These are phyloP conservation scores for Linurgus olivaceus DNA, from an alignment of 2,797 vertebrate species.

Conservation along the genomic window DNA sequence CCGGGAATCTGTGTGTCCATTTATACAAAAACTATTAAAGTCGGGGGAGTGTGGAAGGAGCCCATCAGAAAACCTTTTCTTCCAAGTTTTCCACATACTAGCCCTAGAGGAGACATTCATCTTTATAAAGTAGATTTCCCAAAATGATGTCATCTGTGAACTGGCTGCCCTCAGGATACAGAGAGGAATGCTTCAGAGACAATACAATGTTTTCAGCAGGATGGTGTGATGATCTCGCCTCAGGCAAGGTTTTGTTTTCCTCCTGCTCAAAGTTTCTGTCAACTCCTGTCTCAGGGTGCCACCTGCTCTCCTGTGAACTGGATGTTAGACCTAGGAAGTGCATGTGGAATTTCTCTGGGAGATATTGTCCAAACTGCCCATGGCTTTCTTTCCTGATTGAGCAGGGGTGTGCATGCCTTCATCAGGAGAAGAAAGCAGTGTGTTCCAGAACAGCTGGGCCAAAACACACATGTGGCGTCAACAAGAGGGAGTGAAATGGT, in stretches of 20 bases:
- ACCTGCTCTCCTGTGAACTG: background rate
- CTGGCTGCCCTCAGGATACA: background rate
- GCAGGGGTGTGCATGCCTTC: background rate
- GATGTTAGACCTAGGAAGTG: background rate
- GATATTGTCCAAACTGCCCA: background rate
- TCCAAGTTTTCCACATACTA: background rate
- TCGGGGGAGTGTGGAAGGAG: background rate
- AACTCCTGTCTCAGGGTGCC: background rate
- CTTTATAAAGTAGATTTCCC: background rate
- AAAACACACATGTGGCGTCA: accelerated
- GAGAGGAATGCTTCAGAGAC: background rate
- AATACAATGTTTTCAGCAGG: background rate
- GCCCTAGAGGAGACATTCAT: background rate
- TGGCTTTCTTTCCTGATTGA: background rate
- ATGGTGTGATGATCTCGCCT: background rate
- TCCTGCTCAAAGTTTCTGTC: background rate
- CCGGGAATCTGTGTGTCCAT: background rate
- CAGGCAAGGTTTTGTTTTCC: background rate
- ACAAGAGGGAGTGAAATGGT: background rate
- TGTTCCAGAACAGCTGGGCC: background rate
- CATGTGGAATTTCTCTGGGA: background rate
- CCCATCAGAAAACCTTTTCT: background rate
- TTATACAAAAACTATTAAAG: background rate
- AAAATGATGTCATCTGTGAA: background rate
- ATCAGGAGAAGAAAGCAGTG: background rate